Conservation (phyloP, 2,113 vertebrate genomes). For the Hyla sarda region DNA sequence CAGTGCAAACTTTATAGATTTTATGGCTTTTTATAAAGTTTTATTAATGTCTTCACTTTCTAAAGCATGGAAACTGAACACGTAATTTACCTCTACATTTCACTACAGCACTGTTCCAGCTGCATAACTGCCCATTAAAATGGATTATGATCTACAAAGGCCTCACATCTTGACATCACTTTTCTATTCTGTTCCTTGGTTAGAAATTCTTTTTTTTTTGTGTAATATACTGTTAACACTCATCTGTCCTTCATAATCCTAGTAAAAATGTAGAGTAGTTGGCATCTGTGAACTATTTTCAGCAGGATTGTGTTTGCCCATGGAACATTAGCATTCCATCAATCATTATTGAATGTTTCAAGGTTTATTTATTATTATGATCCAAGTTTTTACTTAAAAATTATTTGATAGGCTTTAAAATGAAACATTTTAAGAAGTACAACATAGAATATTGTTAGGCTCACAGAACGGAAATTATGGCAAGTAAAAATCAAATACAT, state of each 20-base stretch:
- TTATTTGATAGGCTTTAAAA: constrained; percentile 11
- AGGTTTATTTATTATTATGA: constrained; percentile 21
- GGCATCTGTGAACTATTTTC: constrained; percentile 1
- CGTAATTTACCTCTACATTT: constrained; percentile 17
- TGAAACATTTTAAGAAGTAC: not conserved
- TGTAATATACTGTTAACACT: constrained; percentile 4
- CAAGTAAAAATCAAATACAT: not conserved
- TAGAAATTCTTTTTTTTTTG: constrained; percentile 16
- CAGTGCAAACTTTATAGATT: not conserved
- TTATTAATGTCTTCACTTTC: not conserved
- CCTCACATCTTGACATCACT: constrained; percentile 14
- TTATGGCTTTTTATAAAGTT: constrained; percentile 1
- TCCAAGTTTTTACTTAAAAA: not conserved
- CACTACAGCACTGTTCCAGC: not conserved
- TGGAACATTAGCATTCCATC: constrained; percentile 12
- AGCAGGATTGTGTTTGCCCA: not conserved
- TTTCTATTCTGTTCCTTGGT: not conserved
- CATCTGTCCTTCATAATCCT: constrained; percentile 15
- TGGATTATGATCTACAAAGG: constrained; percentile 7
- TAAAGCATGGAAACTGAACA: constrained; percentile 9
- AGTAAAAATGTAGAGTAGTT: constrained; percentile 9
- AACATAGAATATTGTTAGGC: not conserved
- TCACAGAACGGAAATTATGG: not conserved
- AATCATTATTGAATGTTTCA: constrained; percentile 32
- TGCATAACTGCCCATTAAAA: constrained; percentile 10